Conservation (phyloP, 2,113 vertebrate species). For the Synchiropus splendidus region DNA sequence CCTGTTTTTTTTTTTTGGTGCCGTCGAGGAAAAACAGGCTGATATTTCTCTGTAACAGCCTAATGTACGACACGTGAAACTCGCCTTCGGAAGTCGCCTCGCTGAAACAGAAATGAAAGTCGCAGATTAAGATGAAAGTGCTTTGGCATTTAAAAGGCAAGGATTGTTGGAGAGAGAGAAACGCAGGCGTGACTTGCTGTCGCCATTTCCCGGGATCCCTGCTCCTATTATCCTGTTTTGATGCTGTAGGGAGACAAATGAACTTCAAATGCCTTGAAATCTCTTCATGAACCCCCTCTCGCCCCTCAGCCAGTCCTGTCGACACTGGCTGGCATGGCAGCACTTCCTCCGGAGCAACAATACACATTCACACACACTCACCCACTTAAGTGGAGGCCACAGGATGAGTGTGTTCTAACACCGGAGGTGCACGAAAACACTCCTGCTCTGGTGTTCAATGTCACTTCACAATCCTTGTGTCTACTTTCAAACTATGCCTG, state of each 20-base stretch:
- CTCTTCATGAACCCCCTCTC: slow-evolving; percentile 61
- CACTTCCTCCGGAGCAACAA: slow-evolving; percentile 17
- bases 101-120: slow-evolving; percentile 24
- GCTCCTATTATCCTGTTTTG: slow-evolving; percentile 51
- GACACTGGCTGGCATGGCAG: slow-evolving; percentile 24
- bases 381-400: slow-evolving; percentile 13
- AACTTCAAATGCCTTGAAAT: slow-evolving; percentile 63
- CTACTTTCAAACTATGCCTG: too few species aligned
- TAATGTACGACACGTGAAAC: too few species aligned
- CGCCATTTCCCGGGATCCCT: slow-evolving; percentile 23
- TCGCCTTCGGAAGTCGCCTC: too few species aligned
- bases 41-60: too few species aligned
- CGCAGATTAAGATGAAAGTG: slow-evolving; percentile 37
- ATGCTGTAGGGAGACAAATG: slow-evolving; percentile 60
- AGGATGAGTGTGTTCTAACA: slow-evolving; percentile 5
- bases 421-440: not conserved
- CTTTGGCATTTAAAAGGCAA: slow-evolving; percentile 32
- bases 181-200: slow-evolving; percentile 21
- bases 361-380: slow-evolving; percentile 10
- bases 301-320: slow-evolving; percentile 43
- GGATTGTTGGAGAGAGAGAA: slow-evolving; percentile 32
- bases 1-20: too few species aligned
- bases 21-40: too few species aligned
- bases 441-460: slow-evolving; percentile 5
- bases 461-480: too few species aligned